Base-by-base conservation (phyloP, 2,113 vertebrate genomes). In the sheep (Ovis aries) region DNA sequence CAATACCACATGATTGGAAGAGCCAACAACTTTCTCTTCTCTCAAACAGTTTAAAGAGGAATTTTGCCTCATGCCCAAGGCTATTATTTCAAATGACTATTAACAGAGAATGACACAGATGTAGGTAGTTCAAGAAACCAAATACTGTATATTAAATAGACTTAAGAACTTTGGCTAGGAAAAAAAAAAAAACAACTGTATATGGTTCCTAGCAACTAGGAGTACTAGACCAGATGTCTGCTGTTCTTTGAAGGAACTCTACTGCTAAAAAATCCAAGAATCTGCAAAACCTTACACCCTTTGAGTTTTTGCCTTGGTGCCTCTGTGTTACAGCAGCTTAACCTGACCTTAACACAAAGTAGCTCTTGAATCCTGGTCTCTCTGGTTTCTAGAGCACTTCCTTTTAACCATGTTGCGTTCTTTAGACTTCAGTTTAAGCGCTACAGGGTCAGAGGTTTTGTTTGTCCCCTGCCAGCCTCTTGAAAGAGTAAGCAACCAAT, bases 351-450 rank as follows among this genome's bases (percentile, higher is more conserved):
- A 45, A n/a, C 23, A n/a, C 40, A 84, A 31, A 36, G 23, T 3
- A 11, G 40, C 55, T 7, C 10, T 9, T 67, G 55, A 33, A 40
- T 48, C 50, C n/a, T 9, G 40, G 59, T 27, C 21, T 88, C 71
- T 64, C 6, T 40, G n/a, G 17, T 43, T 48, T 52, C 12, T 14
- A 4, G 9, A 90, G 12, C 4, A 33, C 31, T 53, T 85, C 36
- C 3, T 91, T 85, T 31, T 14, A 53, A 52, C 4, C 4, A 29
- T 1, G 5, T 31, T 1, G 2, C 1, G 2, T 48, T 48, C n/a
- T 62, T 55, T 27, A 48, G 53, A 31, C 23, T 81, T 17, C 2
- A 36, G n/a, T 50, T 74, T 82, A 43, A 91, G 59, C 4, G 0
- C 6, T 16, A 13, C 48, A 40, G 10, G 15, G 4, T 23, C 25